A percentile compares a stretch with the other conserved stretches of the same genome.
phyloP scores from a whole-genome alignment of 2,888 invertebrate species.

The Athripsodes cinereus region DNA sequence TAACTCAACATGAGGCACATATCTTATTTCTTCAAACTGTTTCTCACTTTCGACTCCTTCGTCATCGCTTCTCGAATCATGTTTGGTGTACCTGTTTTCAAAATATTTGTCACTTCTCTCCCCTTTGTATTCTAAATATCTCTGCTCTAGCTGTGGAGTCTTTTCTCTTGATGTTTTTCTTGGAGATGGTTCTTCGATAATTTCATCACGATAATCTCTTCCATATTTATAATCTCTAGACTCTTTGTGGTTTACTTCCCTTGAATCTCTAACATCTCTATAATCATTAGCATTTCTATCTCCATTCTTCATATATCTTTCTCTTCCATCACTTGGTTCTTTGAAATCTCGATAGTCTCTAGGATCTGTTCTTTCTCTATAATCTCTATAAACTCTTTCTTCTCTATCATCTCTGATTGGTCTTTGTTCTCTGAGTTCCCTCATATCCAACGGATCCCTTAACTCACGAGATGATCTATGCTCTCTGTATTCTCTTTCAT shows the following conservation, averaged over 20 bases:
- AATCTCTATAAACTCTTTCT: conserved; percentile 18
- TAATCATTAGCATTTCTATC: conserved; percentile 12
- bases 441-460: conserved; percentile 19
- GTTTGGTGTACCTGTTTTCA: conserved; percentile 34
- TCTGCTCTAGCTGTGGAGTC: conserved; percentile 24
- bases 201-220: conserved; percentile 21
- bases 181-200: conserved; percentile 6
- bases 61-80: conserved; percentile 26
- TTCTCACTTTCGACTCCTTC: conserved; percentile 27
- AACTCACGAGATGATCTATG: conserved; percentile 19
- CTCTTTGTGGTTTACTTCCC: conserved; percentile 21
- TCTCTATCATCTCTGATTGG: conserved; percentile 19
- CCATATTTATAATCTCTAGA: conserved; percentile 22
- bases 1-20: conserved; percentile 24
- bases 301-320: conserved; percentile 11
- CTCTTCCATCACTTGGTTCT: conserved; percentile 18
- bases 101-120: conserved; percentile 26
- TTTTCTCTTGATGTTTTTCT: conserved; percentile 22
- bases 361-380: conserved; percentile 13
- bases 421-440: conserved; percentile 19
- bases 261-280: conserved; percentile 17
- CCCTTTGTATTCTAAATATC: conserved; percentile 28
- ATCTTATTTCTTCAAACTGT: conserved; percentile 26
- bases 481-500: conserved; percentile 14
- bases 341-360: conserved; percentile 13